These are phyloP conservation scores for Eugnorisma glareosa DNA, from an alignment of 2,888 invertebrate genomes.

Conservation along the genomic window DNA sequence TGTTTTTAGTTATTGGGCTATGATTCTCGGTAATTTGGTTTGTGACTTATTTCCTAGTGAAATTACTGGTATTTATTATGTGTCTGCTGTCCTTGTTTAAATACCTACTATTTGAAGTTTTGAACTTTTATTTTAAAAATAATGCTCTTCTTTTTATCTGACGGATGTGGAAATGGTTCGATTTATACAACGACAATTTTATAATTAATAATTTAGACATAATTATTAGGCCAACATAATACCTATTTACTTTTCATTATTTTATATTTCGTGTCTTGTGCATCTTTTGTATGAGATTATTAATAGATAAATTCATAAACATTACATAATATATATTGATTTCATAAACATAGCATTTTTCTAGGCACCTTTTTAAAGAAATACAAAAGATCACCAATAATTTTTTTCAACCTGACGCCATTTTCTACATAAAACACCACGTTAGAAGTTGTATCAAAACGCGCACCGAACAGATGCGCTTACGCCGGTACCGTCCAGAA, in stretches of 20 bases:
- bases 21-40: constrained; percentile 23
- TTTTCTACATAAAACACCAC: constrained; percentile 47
- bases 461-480: constrained; percentile 68
- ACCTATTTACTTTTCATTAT: not conserved
- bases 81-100: constrained; percentile 6
- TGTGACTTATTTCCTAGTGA: constrained; percentile 7
- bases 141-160: too few relatives aligned
- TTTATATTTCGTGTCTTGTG: not conserved
- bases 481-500: constrained; percentile 61
- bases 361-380: too few relatives aligned
- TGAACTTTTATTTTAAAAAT: not conserved
- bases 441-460: constrained; percentile 50
- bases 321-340: too few relatives aligned
- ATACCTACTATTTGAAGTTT: not conserved
- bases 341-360: too few relatives aligned
- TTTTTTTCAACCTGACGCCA: constrained; percentile 31
- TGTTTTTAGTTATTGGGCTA: constrained; percentile 6
- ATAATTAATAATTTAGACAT: not conserved
- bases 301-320: too few relatives aligned
- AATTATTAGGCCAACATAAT: too few relatives aligned
- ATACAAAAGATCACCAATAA: not conserved
- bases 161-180: too few relatives aligned
- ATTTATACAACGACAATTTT: not conserved
- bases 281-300: not conserved
- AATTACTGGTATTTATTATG: constrained; percentile 13